These are phyloP conservation scores for Eilema depressum DNA, from an alignment of 2,888 invertebrate genomes.

Conservation along the genomic window DNA sequence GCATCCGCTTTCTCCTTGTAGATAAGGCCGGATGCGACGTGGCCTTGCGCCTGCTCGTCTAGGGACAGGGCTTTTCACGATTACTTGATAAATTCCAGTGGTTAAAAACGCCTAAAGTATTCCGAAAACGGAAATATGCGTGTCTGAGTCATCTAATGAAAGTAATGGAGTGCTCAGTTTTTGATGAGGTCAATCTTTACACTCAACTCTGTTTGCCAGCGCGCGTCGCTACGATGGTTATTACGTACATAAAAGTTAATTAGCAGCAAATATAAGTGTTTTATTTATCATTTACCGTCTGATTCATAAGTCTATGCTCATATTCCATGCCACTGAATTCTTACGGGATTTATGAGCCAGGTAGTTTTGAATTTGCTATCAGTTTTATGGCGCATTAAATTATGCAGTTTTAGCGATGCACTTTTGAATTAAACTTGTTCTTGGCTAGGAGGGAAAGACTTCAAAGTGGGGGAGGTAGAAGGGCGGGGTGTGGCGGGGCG, in stretches of 20 bases:
- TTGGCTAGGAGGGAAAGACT: constrained; percentile 62
- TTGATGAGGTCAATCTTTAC: constrained; percentile 40
- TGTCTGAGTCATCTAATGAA: constrained; percentile 67
- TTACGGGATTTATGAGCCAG: constrained; percentile 45
- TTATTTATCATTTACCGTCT: constrained; percentile 49
- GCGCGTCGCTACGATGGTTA: constrained; percentile 29
- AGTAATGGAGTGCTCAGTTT: constrained; percentile 40
- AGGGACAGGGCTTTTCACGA: constrained; percentile 82
- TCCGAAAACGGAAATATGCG: constrained; percentile 59
- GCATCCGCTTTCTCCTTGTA: constrained; percentile 82
- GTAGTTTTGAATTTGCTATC: constrained; percentile 58
- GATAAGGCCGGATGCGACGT: constrained; percentile 81
- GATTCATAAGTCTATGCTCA: constrained; percentile 43
- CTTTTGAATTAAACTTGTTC: constrained; percentile 63
- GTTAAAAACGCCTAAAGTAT: constrained; percentile 64
- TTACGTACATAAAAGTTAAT: constrained; percentile 48
- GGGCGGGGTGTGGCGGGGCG: constrained; percentile 68
- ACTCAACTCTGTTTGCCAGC: constrained; percentile 38
- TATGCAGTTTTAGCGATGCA: constrained; percentile 69
- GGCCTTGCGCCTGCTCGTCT: constrained; percentile 70
- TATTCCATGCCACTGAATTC: constrained; percentile 48
- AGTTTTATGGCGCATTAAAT: constrained; percentile 69
- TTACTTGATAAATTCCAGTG: constrained; percentile 81
- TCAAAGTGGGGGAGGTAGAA: constrained; percentile 59
- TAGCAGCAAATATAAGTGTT: constrained; percentile 47